Conservation (phyloP, 2,797 vertebrate species). For the Buphagus erythrorhynchus region DNA sequence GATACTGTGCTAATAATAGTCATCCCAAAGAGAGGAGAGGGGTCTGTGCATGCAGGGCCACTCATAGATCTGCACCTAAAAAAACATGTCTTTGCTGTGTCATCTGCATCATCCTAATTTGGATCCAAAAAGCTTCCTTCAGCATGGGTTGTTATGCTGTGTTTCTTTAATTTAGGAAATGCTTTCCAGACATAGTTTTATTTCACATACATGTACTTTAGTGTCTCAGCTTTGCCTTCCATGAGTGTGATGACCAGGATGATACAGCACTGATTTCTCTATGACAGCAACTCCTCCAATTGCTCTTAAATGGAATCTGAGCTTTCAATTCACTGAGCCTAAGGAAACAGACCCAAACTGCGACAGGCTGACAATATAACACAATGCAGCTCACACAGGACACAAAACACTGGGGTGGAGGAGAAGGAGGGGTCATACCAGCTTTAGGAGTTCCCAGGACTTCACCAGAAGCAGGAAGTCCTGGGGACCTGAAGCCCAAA, state of each 20-base stretch:
- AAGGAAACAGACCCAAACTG: neutral
- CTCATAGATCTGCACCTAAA: neutral
- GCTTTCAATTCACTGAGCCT: neutral
- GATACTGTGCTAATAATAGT: neutral
- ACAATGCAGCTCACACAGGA: neutral
- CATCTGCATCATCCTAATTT: neutral
- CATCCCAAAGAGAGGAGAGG: neutral
- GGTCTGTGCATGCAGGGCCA: neutral
- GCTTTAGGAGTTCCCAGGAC: neutral
- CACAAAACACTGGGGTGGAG: neutral
- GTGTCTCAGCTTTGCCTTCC: neutral
- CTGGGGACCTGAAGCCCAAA: neutral
- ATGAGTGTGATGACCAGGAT: neutral
- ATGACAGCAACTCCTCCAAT: neutral
- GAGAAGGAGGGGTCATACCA: neutral
- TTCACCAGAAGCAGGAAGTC: neutral
- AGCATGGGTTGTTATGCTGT: neutral
- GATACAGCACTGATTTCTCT: neutral
- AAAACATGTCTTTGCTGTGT: neutral
- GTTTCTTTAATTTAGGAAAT: neutral
- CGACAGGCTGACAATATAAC: neutral
- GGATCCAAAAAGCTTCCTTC: neutral
- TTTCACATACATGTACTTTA: fast-evolving
- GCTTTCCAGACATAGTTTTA: neutral
- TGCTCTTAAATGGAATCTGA: neutral